Percentiles rank a stretch among this genome's conserved stretches.
These are phyloP conservation scores for Clarias gariepinus DNA, from an alignment of 2,113 vertebrate genomes.

Conservation along the genomic window DNA sequence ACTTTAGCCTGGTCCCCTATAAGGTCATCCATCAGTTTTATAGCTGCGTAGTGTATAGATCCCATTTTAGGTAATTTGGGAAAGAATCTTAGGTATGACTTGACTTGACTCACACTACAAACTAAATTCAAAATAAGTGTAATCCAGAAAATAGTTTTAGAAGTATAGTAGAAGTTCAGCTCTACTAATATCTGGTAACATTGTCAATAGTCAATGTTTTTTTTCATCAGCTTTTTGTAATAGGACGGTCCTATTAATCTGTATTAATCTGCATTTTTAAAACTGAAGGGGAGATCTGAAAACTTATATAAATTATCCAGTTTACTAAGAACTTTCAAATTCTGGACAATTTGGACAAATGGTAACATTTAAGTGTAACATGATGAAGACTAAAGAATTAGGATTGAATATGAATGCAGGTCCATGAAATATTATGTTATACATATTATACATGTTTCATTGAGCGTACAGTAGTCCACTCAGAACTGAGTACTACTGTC, in stretches of 20 bases:
- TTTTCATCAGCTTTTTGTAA: not conserved
- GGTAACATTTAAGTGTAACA: not conserved
- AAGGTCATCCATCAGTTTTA: not conserved
- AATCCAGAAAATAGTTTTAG: not conserved
- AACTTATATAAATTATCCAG: too few species aligned
- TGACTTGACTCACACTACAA: too few species aligned
- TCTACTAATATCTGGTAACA: not conserved
- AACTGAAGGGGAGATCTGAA: not conserved
- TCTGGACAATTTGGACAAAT: not conserved
- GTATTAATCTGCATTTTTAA: not conserved
- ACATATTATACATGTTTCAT: not conserved
- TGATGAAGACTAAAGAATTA: not conserved
- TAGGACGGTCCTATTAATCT: not conserved
- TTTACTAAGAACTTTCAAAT: not conserved
- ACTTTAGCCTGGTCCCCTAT: not conserved
- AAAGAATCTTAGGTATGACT: too few species aligned
- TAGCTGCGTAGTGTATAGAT: too few species aligned
- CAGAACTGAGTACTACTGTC: not conserved
- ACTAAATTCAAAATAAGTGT: too few species aligned
- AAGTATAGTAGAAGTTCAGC: too few species aligned
- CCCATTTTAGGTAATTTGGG: too few species aligned
- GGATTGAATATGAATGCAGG: not conserved
- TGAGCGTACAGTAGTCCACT: not conserved
- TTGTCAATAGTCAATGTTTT: not conserved
- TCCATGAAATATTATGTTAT: not conserved